Evolutionary conservation across 2,888 invertebrate genomes (phyloP).

Genomic region (Morinoia aosen): DNA sequence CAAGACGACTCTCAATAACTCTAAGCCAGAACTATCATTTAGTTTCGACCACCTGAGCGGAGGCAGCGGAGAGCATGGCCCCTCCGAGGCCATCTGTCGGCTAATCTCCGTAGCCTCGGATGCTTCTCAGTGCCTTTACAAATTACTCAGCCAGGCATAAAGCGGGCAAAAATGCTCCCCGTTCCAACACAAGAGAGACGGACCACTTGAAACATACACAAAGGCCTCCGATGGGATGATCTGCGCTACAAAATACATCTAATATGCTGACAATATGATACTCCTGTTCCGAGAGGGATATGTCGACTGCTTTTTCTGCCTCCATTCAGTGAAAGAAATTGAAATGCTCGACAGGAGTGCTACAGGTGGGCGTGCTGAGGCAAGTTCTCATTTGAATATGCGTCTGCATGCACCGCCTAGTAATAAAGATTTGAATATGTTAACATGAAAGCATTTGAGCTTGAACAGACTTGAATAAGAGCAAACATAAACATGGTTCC

Average conservation of each 20-base stretch:
- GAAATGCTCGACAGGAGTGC: constrained; percentile 23
- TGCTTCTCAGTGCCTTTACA: constrained; percentile 37
- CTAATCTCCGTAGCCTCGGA: not conserved
- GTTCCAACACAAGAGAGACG: not conserved
- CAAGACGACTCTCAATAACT: not conserved
- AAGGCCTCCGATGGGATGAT: constrained; percentile 36
- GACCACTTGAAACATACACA: constrained; percentile 39
- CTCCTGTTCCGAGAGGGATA: not conserved
- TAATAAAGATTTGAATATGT: constrained; percentile 25
- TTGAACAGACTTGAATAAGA: not conserved
- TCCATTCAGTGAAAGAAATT: constrained; percentile 44
- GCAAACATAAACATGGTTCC: not conserved
- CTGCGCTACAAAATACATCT: constrained; percentile 44
- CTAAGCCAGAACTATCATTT: not conserved
- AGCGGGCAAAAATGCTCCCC: not conserved
- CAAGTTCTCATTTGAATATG: constrained; percentile 23
- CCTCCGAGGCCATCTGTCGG: constrained; percentile 34
- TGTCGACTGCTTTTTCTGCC: not conserved
- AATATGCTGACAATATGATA: constrained; percentile 45
- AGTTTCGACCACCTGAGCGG: not conserved
- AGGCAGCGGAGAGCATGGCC: not conserved
- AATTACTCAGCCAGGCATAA: constrained; percentile 50
- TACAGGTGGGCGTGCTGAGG: constrained; percentile 42
- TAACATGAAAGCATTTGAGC: not conserved
- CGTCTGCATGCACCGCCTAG: constrained; percentile 2